phyloP scores from a whole-genome alignment of 2,888 invertebrate species.

The Amorpha juglandis region DNA sequence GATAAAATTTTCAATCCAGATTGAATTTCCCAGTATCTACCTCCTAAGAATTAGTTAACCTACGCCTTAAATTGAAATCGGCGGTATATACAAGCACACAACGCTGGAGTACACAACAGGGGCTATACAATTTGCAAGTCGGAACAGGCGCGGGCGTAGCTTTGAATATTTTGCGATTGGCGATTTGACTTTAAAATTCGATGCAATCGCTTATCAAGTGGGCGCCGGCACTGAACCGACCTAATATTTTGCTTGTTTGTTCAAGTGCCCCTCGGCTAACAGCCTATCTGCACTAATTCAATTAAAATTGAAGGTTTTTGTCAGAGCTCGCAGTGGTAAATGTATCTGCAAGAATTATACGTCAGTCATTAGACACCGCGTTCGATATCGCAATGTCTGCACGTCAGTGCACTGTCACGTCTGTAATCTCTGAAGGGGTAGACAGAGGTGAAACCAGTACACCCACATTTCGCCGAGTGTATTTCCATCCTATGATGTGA shows the following conservation, averaged over 20 bases:
- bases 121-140: constrained; percentile 70
- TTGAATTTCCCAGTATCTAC: no score
- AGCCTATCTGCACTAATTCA: constrained; percentile 28
- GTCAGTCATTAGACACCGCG: neutral
- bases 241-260: constrained; percentile 31
- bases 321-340: neutral
- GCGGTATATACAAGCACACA: constrained; percentile 1
- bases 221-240: constrained; percentile 5
- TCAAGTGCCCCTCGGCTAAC: constrained; percentile 29
- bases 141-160: constrained; percentile 58
- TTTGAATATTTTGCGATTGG: constrained; percentile 76
- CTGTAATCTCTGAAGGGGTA: no score
- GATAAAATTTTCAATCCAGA: no score
- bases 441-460: no score
- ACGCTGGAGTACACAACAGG: constrained; percentile 38
- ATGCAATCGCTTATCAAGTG: constrained; percentile 64
- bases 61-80: constrained; percentile 22
- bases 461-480: no score
- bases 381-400: neutral
- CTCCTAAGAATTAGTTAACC: constrained; percentile 4
- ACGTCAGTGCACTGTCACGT: no score
- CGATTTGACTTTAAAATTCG: constrained; percentile 79
- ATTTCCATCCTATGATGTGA: no score
- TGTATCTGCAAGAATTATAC: neutral
- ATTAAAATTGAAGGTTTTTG: constrained; percentile 24